Evolutionary conservation across 2,797 vertebrate genomes (phyloP).

Genomic region (Esox masquinongy): DNA sequence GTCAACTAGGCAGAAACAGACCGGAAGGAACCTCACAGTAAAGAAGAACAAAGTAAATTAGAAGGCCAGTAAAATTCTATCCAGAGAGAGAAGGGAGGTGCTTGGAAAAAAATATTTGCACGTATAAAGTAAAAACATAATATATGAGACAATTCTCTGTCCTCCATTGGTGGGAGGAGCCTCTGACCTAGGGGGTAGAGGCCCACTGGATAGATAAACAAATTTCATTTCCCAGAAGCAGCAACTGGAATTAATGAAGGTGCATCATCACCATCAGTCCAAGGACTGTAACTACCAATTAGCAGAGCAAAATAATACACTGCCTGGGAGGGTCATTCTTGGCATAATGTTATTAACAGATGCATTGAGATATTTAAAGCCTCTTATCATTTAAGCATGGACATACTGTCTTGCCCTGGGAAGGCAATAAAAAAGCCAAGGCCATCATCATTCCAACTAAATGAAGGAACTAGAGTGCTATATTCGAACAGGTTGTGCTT

Average conservation of each 20-base stretch:
- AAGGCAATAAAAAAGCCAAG: conserved; percentile 7
- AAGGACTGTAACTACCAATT: conserved; percentile 47
- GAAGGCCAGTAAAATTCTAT: neutral
- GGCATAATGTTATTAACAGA: conserved; percentile 48
- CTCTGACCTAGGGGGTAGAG: conserved; percentile 7
- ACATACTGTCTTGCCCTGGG: conserved; percentile 39
- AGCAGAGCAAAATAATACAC: conserved; percentile 35
- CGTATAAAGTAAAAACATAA: neutral
- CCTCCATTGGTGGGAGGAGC: conserved; percentile 19
- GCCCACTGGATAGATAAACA: conserved; percentile 40
- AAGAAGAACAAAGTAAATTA: neutral
- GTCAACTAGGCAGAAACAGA: neutral
- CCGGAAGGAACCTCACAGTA: neutral
- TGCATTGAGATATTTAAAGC: conserved; percentile 57
- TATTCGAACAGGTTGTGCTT: no score
- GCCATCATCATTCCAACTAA: conserved; percentile 28
- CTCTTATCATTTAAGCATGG: conserved; percentile 54
- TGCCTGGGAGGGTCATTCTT: conserved; percentile 43
- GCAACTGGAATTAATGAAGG: conserved; percentile 35
- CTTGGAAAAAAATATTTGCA: neutral
- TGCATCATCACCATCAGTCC: conserved; percentile 20
- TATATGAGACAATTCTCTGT: neutral
- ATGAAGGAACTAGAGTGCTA: no score
- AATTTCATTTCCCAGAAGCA: conserved; percentile 26
- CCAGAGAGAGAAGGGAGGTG: neutral